Evolutionary conservation across 2,888 invertebrate genomes (phyloP).

Genomic region (Odontocolon sp.): DNA sequence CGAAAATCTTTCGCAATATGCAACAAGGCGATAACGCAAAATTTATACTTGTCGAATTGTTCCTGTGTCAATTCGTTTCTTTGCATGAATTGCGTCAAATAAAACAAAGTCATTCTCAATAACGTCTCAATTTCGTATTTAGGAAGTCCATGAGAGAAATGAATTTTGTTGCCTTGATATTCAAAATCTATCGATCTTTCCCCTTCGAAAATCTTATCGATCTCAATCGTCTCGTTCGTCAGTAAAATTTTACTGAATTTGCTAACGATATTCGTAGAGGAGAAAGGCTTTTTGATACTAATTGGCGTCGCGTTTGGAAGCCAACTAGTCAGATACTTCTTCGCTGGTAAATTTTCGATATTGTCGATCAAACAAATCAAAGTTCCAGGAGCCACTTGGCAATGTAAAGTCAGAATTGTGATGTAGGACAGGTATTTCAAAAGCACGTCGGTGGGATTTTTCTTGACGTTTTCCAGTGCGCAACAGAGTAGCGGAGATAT

Average conservation of each 20-base stretch:
- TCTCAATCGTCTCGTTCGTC: conserved; percentile 74
- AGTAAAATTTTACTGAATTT: conserved; percentile 81
- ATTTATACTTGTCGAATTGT: conserved; percentile 66
- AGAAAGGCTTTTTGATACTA: conserved; percentile 77
- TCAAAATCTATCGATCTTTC: conserved; percentile 59
- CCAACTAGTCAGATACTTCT: conserved; percentile 83
- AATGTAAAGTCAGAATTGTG: conserved; percentile 84
- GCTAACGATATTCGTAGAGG: conserved; percentile 76
- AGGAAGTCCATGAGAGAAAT: conserved; percentile 52
- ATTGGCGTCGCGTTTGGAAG: conserved; percentile 74
- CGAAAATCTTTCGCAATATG: conserved; percentile 64
- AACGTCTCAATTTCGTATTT: conserved; percentile 47
- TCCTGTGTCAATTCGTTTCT: conserved; percentile 62
- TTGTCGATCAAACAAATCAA: conserved; percentile 82
- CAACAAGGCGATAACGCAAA: conserved; percentile 69
- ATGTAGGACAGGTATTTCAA: conserved; percentile 72
- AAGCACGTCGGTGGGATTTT: conserved; percentile 66
- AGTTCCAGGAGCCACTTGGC: conserved; percentile 83
- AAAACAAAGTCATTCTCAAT: conserved; percentile 73
- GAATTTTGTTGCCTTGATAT: conserved; percentile 60
- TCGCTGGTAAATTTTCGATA: conserved; percentile 79
- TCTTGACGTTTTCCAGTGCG: conserved; percentile 80
- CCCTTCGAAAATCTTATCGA: conserved; percentile 78
- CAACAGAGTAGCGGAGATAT: conserved; percentile 72
- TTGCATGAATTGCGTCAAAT: conserved; percentile 72